Evolutionary conservation across 2,888 invertebrate species (phyloP).

Genomic region (Baronia brevicornis): DNA sequence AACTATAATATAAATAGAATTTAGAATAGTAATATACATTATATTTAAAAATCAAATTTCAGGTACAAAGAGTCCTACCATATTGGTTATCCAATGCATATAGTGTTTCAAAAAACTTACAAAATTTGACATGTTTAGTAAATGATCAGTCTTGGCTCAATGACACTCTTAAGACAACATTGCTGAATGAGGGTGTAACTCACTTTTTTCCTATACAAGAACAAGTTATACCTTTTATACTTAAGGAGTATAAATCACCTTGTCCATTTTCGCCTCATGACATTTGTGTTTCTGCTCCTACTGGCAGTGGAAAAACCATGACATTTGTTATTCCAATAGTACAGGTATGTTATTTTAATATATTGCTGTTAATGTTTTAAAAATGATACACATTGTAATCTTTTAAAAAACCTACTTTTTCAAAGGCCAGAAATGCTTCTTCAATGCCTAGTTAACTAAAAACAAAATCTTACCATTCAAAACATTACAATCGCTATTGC

Average conservation of each 20-base stretch:
- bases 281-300: constrained; percentile 97
- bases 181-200: constrained; percentile 82
- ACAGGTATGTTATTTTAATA: constrained; percentile 67
- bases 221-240: constrained; percentile 84
- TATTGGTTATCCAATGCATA: constrained; percentile 90
- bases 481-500: too few relatives aligned
- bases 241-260: constrained; percentile 77
- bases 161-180: constrained; percentile 72
- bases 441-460: not conserved
- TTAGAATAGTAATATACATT: not conserved
- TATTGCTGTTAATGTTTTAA: not conserved
- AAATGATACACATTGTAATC: too few relatives aligned
- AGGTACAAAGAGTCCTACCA: constrained; percentile 87
- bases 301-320: constrained; percentile 97
- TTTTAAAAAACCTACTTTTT: too few relatives aligned
- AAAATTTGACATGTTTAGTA: constrained; percentile 67
- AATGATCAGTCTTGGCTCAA: constrained; percentile 79
- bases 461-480: too few relatives aligned
- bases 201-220: constrained; percentile 92
- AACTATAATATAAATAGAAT: not conserved
- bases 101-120: constrained; percentile 83
- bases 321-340: constrained; percentile 95
- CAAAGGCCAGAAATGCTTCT: too few relatives aligned
- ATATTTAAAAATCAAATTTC: constrained; percentile 20
- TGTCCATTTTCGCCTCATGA: constrained; percentile 85